phyloP scores from a whole-genome alignment of 2,113 vertebrate species.

The Apteryx mantelli region DNA sequence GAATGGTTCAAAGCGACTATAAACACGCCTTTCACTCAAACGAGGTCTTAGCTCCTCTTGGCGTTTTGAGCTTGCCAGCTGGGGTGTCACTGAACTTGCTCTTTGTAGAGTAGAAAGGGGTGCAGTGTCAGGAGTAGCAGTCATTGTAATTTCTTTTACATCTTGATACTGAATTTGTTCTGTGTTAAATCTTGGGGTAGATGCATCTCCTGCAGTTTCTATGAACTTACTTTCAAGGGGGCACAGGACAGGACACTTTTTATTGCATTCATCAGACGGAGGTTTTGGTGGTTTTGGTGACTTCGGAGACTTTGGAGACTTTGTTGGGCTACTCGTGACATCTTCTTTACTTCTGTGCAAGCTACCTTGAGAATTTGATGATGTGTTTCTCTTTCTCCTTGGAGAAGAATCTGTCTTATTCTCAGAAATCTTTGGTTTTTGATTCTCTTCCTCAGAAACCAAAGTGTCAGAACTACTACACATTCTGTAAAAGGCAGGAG shows the following conservation, averaged over 20 bases:
- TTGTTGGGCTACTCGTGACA: conserved; percentile 38
- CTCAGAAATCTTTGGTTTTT: conserved; percentile 76
- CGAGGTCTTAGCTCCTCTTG: conserved; percentile 69
- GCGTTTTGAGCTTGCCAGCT: conserved; percentile 33
- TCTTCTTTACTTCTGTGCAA: conserved; percentile 75
- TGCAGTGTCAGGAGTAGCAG: conserved; percentile 6
- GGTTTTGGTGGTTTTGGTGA: conserved; percentile 53
- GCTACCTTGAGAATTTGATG: conserved; percentile 79
- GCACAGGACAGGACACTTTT: conserved; percentile 48
- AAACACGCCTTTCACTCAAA: conserved; percentile 77
- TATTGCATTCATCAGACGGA: conserved; percentile 67
- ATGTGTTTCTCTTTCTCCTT: conserved; percentile 73
- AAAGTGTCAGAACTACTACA: conserved; percentile 87
- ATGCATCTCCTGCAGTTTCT: conserved; percentile 76
- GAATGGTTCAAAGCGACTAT: conserved; percentile 90
- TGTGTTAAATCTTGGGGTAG: conserved; percentile 85
- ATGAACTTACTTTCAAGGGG: conserved; percentile 66
- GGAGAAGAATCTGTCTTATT: conserved; percentile 76
- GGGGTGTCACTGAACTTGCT: not conserved
- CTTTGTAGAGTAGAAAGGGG: conserved; percentile 47
- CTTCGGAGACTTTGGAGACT: conserved; percentile 65
- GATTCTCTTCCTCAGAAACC: conserved; percentile 82
- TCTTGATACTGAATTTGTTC: conserved; percentile 83
- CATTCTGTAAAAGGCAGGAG: conserved; percentile 80
- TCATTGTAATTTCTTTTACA: conserved; percentile 35